Conservation (phyloP, 2,888 invertebrate species). For the Caenorhabditis drosophilae region DNA sequence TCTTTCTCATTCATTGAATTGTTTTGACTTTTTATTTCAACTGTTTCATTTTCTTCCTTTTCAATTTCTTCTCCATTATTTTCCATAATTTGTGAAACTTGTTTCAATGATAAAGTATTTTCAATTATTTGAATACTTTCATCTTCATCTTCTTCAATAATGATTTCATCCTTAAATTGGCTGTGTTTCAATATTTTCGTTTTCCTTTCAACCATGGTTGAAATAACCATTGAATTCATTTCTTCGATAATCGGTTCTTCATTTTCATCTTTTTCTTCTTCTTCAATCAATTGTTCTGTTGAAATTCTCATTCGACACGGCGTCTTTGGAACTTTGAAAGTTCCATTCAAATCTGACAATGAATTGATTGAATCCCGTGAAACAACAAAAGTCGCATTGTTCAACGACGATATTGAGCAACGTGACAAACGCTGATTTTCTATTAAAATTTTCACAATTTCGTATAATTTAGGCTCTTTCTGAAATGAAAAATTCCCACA, state of each 20-base stretch:
- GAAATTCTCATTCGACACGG: constrained; percentile 1
- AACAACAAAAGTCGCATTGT: constrained; percentile 21
- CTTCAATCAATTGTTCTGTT: not conserved
- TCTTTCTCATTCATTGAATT: not conserved
- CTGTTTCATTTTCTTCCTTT: not conserved
- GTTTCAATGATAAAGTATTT: not conserved
- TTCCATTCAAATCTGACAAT: not conserved
- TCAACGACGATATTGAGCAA: constrained; percentile 3
- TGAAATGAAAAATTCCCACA: not conserved
- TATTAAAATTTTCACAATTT: constrained; percentile 1
- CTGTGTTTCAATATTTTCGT: not conserved
- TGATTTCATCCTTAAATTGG: not conserved
- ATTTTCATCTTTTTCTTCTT: constrained; percentile 1
- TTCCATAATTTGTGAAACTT: not conserved
- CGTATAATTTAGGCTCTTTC: constrained; percentile 12
- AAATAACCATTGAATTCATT: too few relatives aligned
- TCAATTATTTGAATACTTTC: not conserved
- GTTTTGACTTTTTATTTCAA: not conserved
- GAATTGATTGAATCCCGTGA: constrained; percentile 6
- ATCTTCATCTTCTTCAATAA: constrained; percentile 1
- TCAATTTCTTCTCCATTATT: not conserved
- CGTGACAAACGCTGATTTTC: constrained; percentile 1
- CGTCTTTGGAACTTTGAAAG: constrained; percentile 17
- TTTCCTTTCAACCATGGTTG: too few relatives aligned
- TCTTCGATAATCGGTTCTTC: not conserved